These are phyloP conservation scores for Physocephala rufipes DNA, from an alignment of 2,888 invertebrate species.

Conservation along the genomic window DNA sequence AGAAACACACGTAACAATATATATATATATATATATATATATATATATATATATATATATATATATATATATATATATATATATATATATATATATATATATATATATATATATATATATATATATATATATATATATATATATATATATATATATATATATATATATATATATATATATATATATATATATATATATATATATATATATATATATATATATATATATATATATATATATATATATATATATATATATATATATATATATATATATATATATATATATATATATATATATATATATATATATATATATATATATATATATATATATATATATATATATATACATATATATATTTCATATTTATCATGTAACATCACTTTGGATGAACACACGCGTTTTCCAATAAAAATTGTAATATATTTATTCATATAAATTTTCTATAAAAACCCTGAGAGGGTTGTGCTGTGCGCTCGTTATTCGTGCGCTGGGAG, in stretches of 20 bases:
- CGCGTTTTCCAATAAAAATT: too few relatives aligned
- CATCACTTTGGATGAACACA: too few relatives aligned
- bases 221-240: constrained; percentile 14
- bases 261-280: constrained; percentile 21
- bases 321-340: constrained; percentile 19
- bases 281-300: constrained; percentile 21
- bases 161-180: constrained; percentile 3
- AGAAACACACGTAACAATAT: too few relatives aligned
- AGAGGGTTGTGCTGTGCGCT: constrained; percentile 25
- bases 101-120: too few relatives aligned
- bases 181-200: constrained; percentile 17
- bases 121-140: too few relatives aligned
- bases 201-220: constrained; percentile 12
- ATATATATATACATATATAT: constrained; percentile 21
- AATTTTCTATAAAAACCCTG: constrained; percentile 2
- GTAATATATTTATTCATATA: background rate
- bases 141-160: too few relatives aligned
- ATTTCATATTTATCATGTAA: background rate
- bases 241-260: constrained; percentile 19
- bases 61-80: too few relatives aligned
- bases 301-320: constrained; percentile 22
- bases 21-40: too few relatives aligned
- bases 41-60: too few relatives aligned
- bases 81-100: too few relatives aligned
- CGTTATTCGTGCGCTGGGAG: constrained; percentile 39